Percentiles rank a stretch among this genome's conserved stretches.
Evolutionary conservation across 2,797 vertebrate species (phyloP).

Genomic region (Hyperoplus lanceolatus): DNA sequence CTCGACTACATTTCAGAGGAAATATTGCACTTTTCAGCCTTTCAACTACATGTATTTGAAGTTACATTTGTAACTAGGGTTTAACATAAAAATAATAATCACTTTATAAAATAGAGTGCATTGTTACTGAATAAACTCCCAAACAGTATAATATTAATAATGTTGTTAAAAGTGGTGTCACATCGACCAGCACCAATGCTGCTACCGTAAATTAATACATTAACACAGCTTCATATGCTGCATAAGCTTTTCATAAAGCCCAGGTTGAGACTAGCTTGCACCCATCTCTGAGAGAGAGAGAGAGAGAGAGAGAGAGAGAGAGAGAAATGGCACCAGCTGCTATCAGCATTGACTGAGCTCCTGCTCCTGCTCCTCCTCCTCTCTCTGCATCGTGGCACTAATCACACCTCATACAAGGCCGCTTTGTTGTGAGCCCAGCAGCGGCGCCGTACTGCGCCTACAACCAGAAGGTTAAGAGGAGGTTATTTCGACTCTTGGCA

Average conservation of each 20-base stretch:
- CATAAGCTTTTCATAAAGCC: not conserved
- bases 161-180: not conserved
- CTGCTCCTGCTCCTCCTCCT: slow-evolving; percentile 45
- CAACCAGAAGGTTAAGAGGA: slow-evolving; percentile 76
- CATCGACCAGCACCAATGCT: not conserved
- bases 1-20: no score
- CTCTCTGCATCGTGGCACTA: slow-evolving; percentile 55
- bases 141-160: not conserved
- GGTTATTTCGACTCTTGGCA: slow-evolving; percentile 60
- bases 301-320: no score
- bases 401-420: slow-evolving; percentile 44
- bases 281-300: no score
- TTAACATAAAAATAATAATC: no score
- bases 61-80: no score
- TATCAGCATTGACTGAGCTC: not conserved
- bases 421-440: slow-evolving; percentile 62
- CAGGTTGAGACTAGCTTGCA: no score
- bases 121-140: not conserved
- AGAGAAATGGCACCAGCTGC: not conserved
- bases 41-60: no score
- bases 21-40: no score
- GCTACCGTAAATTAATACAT: not conserved
- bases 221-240: not conserved
- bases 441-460: slow-evolving; percentile 39
- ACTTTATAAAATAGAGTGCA: not conserved